Evolutionary conservation across 2,888 invertebrate genomes (phyloP).

Genomic region (Mechanitis mazaeus): DNA sequence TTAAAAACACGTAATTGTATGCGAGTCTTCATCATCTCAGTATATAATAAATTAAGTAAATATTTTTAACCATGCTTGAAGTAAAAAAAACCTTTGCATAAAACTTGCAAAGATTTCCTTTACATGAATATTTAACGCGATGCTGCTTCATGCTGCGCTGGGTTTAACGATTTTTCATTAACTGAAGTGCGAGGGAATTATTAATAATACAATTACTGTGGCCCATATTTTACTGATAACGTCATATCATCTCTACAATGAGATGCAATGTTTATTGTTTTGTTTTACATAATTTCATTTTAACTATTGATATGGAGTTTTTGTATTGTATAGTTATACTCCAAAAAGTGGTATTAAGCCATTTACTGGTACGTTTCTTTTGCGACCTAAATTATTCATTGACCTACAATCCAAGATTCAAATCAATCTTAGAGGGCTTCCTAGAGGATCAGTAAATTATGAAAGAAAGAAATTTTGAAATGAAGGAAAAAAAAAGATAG

Average conservation of each 20-base stretch:
- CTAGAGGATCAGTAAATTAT: not conserved
- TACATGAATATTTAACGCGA: slow-evolving; percentile 15
- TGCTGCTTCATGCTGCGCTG: slow-evolving; percentile 5
- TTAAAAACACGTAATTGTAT: too few relatives aligned
- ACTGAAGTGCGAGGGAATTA: slow-evolving; percentile 11
- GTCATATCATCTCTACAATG: not conserved
- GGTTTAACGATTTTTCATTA: slow-evolving; percentile 19
- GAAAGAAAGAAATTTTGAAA: not conserved
- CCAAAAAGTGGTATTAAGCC: too few relatives aligned
- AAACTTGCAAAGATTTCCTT: slow-evolving; percentile 9
- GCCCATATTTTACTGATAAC: slow-evolving; percentile 8
- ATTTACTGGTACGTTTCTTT: too few relatives aligned
- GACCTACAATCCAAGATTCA: too few relatives aligned
- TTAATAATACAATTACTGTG: slow-evolving; percentile 17
- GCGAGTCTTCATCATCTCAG: too few relatives aligned
- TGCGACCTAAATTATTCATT: too few relatives aligned
- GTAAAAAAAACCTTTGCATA: slow-evolving; percentile 4
- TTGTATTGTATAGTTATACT: too few relatives aligned
- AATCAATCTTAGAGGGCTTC: too few relatives aligned
- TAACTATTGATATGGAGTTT: slow-evolving; percentile 1
- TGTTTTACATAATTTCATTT: not conserved
- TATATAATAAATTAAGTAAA: slow-evolving; percentile 1
- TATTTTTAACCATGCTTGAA: not conserved
- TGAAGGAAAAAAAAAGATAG: not conserved
- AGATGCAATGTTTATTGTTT: not conserved